Conservation (phyloP, 2,113 vertebrate species). For the Odontophorus gujanensis region DNA sequence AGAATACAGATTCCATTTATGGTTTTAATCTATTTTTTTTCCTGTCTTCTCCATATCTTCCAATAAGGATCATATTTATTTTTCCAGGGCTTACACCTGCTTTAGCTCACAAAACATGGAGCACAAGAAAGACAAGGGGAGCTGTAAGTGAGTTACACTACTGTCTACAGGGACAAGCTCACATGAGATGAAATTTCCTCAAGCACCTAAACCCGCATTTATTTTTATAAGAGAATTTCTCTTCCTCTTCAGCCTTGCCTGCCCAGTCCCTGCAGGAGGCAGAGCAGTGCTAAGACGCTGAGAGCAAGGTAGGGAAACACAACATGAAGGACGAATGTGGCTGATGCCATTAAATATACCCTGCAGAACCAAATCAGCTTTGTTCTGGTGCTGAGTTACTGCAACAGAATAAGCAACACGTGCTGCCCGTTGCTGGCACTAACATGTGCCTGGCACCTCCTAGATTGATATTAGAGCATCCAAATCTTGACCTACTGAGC, state of each 20-base stretch:
- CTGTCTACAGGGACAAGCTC: background rate
- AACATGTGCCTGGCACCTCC: background rate
- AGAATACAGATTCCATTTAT: background rate
- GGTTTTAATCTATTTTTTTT: background rate
- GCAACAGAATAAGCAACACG: accelerated
- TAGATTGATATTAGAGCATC: background rate
- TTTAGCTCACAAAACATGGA: background rate
- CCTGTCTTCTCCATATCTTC: background rate
- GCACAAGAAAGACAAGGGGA: background rate
- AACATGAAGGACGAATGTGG: background rate
- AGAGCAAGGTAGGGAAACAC: background rate
- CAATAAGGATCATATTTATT: background rate
- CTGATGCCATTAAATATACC: background rate
- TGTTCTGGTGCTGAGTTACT: background rate
- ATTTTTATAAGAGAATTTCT: background rate
- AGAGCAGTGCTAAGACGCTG: background rate
- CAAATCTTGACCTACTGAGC: background rate
- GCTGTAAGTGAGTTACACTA: background rate
- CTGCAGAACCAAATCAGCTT: background rate
- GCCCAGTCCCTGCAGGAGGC: accelerated
- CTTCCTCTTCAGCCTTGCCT: background rate
- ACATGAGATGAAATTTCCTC: background rate
- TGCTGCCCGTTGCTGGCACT: background rate
- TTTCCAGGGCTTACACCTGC: background rate
- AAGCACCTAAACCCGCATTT: background rate